Evolutionary conservation across 2,113 vertebrate species (phyloP), one percentile per base, ranked within the genome.

Genomic region (Notarius lentiginosus): DNA sequence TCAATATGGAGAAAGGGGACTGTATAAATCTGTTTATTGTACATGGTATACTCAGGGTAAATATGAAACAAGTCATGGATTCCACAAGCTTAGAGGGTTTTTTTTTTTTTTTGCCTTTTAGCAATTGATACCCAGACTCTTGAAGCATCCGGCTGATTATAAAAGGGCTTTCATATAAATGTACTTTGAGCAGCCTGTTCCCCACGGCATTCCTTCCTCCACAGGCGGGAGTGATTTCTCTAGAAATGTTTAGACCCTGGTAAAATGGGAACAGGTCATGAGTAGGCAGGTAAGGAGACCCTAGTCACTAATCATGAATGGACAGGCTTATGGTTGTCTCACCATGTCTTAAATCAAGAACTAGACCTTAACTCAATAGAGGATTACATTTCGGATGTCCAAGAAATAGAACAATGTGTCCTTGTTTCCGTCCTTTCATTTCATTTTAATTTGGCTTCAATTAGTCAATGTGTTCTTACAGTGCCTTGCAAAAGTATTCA

Each of bases 211-310:
- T 84, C 11, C 82, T 10, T 68, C 47, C 70, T 84, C 60, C 88
- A 92, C 93, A 95, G 88, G 87, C 93, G 92, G 92, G 92, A 93
- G 83, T 86, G 58, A 92, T 94, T 93, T 88, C 85, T 87, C 83
- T 77, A 72, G 84, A 30, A 56, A 68, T 89, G 86, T 76, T 60
- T 55, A 82, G 77, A 90, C 90, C 70, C 80, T 85, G 87, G 88
- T 86, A 86, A 88, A 86, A 87, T 89, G 88, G 90, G 88, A 91
- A 91, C 75, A 82, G 88, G 83, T 92, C 87, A 68, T 65, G 58
- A 73, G 58, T 30, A 90, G 66, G 85, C 88, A 92, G 89, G 90
- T 90, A 22, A 75, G 34, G 66, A 89, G 79, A 83, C 34, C 79
- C 60, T 87, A 63, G 87, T 77, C 87, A 56, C 24, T 68, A 86